These are phyloP conservation scores for Mimachlamys varia DNA, from an alignment of 2,888 invertebrate species.

Conservation along the genomic window DNA sequence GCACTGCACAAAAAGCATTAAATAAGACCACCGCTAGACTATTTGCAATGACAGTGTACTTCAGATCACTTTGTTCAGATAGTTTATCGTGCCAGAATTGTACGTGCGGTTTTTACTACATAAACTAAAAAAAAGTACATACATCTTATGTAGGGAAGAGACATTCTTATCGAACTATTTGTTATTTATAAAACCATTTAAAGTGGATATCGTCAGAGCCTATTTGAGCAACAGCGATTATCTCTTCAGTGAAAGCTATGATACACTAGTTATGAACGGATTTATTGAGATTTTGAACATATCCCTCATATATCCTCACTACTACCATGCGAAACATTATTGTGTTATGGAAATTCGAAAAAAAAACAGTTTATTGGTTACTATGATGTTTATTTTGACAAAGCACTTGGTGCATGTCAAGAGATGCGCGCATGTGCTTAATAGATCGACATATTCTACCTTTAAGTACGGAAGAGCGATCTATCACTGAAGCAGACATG, in stretches of 20 bases:
- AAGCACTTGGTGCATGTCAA: neutral
- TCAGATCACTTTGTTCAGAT: too few relatives aligned
- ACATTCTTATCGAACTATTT: neutral
- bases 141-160: neutral
- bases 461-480: neutral
- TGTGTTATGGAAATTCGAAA: neutral
- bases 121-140: neutral
- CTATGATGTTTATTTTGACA: neutral
- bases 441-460: neutral
- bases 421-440: neutral
- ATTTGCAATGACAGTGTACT: too few relatives aligned
- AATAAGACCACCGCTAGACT: too few relatives aligned
- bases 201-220: neutral
- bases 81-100: too few relatives aligned
- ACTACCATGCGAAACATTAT: neutral
- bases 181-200: neutral
- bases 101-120: too few relatives aligned
- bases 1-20: too few relatives aligned
- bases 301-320: neutral
- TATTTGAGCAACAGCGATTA: neutral
- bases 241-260: neutral
- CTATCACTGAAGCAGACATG: neutral
- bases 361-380: neutral
- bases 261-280: neutral
- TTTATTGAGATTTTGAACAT: neutral